These are phyloP conservation scores for Eidolon dupreanum DNA, from an alignment of 2,797 vertebrate genomes.

Conservation along the genomic window DNA sequence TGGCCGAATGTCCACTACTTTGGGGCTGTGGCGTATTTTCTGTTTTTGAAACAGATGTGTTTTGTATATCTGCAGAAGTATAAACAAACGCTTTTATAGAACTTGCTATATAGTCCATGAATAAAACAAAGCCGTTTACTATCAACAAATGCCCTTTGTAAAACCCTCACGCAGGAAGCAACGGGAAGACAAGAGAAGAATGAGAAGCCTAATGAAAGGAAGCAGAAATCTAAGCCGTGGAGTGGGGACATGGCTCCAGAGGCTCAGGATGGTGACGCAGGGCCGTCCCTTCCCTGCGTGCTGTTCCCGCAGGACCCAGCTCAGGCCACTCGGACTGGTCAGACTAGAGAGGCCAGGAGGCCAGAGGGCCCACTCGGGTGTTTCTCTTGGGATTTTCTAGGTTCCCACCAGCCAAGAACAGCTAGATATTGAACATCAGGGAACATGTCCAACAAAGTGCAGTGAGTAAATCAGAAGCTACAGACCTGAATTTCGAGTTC, in stretches of 20 bases:
- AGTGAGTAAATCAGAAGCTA: background rate
- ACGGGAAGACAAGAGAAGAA: slow-evolving; percentile 15
- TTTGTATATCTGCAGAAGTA: slow-evolving; percentile 65
- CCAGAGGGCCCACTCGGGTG: background rate
- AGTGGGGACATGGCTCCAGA: background rate
- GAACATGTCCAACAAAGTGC: background rate
- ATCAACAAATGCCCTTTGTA: slow-evolving; percentile 70
- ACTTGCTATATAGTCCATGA: slow-evolving; percentile 71
- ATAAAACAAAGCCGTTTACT: slow-evolving; percentile 58
- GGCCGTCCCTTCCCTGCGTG: fast-evolving
- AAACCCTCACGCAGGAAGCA: slow-evolving; percentile 48
- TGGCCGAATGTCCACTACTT: slow-evolving; percentile 56
- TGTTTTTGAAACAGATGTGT: slow-evolving; percentile 44
- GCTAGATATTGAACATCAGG: background rate
- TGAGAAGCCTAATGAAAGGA: background rate
- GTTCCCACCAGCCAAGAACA: background rate
- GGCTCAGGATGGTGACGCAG: background rate
- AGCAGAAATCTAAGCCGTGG: background rate
- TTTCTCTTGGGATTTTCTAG: background rate
- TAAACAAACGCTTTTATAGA: slow-evolving; percentile 74
- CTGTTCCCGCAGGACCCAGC: background rate
- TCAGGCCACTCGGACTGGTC: background rate
- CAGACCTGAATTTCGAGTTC: background rate
- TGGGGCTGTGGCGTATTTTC: background rate
- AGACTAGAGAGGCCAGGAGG: background rate